Evolutionary conservation across 2,888 invertebrate species (phyloP).

Genomic region (Tyria jacobaeae): DNA sequence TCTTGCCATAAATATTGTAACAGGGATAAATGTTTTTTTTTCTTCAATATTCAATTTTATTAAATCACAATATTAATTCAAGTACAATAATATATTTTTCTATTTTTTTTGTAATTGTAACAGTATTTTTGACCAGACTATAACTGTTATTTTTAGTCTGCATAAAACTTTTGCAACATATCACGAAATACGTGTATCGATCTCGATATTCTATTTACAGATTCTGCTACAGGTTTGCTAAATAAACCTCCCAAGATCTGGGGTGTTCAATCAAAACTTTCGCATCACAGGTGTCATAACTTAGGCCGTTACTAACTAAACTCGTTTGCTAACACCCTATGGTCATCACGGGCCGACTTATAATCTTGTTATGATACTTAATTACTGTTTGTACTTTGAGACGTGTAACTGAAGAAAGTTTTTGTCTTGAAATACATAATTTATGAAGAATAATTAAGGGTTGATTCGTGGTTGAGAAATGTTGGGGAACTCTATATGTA

Average conservation of each 20-base stretch:
- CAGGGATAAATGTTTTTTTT: too few species aligned
- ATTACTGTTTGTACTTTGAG: slow-evolving; percentile 47
- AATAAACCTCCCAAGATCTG: slow-evolving; percentile 39
- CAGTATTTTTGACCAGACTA: too few species aligned
- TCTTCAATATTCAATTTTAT: too few species aligned
- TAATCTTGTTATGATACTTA: slow-evolving; percentile 49
- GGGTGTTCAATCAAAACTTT: slow-evolving; percentile 58
- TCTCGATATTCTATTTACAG: slow-evolving; percentile 4
- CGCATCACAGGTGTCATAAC: slow-evolving; percentile 60
- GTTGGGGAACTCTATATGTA: neutral
- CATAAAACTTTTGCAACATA: neutral
- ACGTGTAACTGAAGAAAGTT: slow-evolving; percentile 14
- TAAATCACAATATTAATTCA: too few species aligned
- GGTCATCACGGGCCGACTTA: slow-evolving; percentile 54
- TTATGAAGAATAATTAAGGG: slow-evolving; percentile 5
- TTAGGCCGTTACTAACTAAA: slow-evolving; percentile 60
- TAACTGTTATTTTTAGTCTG: too few species aligned
- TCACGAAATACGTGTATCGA: neutral
- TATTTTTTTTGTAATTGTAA: too few species aligned
- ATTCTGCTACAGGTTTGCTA: slow-evolving; percentile 1
- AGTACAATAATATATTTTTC: too few species aligned
- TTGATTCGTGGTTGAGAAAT: slow-evolving; percentile 3
- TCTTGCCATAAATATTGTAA: too few species aligned
- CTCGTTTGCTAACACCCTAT: slow-evolving; percentile 58
- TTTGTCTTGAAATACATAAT: slow-evolving; percentile 3